A percentile compares a stretch with the other conserved stretches of the same genome.
phyloP scores from a whole-genome alignment of 1,140 invertebrate species.

The Oryzaephilus surinamensis region DNA sequence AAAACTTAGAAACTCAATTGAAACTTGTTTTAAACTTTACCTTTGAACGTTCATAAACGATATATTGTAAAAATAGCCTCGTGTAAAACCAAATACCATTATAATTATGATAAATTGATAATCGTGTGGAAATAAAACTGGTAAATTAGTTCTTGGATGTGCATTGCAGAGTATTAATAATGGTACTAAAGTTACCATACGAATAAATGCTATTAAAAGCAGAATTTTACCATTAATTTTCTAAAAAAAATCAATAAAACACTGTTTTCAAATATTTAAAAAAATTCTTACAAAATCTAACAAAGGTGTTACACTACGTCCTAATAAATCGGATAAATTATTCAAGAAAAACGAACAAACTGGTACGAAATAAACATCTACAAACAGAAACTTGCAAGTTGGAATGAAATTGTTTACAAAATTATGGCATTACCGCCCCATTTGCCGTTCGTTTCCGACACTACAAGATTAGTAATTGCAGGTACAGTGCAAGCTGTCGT shows the following conservation, averaged over 20 bases:
- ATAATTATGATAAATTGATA: conserved; percentile 9
- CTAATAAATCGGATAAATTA: conserved; percentile 7
- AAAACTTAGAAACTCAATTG: background rate
- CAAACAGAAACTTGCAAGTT: conserved; percentile 1
- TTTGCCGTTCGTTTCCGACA: conserved; percentile 9
- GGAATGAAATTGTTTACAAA: background rate
- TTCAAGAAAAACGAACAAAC: conserved; percentile 4
- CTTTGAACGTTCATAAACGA: conserved; percentile 2
- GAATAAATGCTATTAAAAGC: background rate
- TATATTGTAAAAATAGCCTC: conserved; percentile 11
- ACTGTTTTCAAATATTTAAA: too few species aligned
- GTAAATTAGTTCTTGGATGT: conserved; percentile 1
- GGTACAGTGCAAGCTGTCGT: background rate
- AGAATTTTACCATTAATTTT: background rate
- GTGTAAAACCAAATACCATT: conserved; percentile 6
- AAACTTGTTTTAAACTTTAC: conserved; percentile 6
- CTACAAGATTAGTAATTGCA: conserved; percentile 6
- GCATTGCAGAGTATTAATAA: conserved; percentile 7
- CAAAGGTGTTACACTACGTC: conserved; percentile 1
- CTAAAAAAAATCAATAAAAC: too few species aligned
- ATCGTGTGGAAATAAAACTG: conserved; percentile 3
- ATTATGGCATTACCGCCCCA: conserved; percentile 7
- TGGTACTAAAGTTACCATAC: conserved; percentile 1
- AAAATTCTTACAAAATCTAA: too few species aligned
- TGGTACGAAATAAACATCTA: conserved; percentile 6